A percentile compares a stretch with the other conserved stretches of the same genome.
phyloP scores from a whole-genome alignment of 1,140 invertebrate genomes.

The Phymastichus coffea region DNA sequence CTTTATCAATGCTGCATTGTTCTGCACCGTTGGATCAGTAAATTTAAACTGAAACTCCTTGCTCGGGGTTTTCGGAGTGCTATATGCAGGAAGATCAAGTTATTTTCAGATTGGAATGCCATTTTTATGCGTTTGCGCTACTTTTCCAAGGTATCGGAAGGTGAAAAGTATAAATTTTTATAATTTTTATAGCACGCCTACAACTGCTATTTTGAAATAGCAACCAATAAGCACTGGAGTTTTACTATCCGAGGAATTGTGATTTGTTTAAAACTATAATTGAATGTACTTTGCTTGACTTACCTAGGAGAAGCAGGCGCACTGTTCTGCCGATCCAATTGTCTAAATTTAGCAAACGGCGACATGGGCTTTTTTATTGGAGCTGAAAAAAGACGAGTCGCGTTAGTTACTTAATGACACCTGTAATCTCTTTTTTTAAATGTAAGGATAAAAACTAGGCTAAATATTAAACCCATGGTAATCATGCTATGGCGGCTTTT shows the following conservation, averaged over 20 bases:
- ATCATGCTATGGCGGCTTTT: conserved; percentile 2
- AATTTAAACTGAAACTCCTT: conserved; percentile 75
- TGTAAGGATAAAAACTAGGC: conserved; percentile 20
- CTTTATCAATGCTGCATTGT: conserved; percentile 91
- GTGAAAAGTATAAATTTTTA: background rate
- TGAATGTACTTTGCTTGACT: too few species aligned
- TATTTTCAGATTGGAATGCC: conserved; percentile 16
- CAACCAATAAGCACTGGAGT: too few species aligned
- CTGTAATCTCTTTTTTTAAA: conserved; percentile 31
- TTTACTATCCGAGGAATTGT: too few species aligned
- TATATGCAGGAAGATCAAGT: conserved; percentile 32
- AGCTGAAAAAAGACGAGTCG: conserved; percentile 62
- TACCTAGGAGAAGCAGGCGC: conserved; percentile 72
- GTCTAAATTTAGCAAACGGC: conserved; percentile 86
- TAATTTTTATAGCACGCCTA: too few species aligned
- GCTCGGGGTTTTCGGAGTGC: conserved; percentile 50
- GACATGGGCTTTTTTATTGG: conserved; percentile 69
- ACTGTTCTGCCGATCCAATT: conserved; percentile 84
- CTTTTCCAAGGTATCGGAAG: background rate
- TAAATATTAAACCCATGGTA: conserved; percentile 3
- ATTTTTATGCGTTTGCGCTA: conserved; percentile 1
- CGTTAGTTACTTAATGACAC: conserved; percentile 36
- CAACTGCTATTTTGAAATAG: too few species aligned
- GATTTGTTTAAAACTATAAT: too few species aligned
- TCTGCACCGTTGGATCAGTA: conserved; percentile 79